These are phyloP conservation scores for Spisula subtruncata DNA, from an alignment of 2,888 invertebrate species.

Conservation along the genomic window DNA sequence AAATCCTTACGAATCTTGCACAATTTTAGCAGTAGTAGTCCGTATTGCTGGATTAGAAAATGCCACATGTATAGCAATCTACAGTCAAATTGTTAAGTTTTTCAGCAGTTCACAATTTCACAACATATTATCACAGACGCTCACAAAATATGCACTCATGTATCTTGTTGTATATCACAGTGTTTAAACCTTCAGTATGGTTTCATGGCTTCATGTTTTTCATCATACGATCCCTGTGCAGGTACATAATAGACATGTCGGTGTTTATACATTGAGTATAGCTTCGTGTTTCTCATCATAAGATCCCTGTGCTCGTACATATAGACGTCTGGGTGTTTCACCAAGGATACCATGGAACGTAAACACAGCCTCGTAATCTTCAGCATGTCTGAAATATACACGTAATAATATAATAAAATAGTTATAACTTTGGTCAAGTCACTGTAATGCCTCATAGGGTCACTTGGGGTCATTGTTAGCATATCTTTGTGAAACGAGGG, in stretches of 20 bases:
- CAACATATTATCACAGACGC: no score
- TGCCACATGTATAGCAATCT: no score
- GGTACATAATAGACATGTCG: neutral
- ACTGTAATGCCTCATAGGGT: no score
- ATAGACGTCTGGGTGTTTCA: constrained; percentile 80
- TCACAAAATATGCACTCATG: no score
- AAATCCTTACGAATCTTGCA: no score
- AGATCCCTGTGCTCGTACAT: constrained; percentile 84
- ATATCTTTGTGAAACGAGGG: no score
- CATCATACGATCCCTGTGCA: constrained; percentile 87
- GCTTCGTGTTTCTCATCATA: constrained; percentile 87
- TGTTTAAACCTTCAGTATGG: constrained; percentile 80
- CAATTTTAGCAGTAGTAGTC: no score
- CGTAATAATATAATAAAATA: neutral
- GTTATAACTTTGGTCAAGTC: no score
- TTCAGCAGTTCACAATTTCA: no score
- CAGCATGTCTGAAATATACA: constrained; percentile 83
- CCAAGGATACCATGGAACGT: constrained; percentile 85
- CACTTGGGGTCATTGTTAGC: no score
- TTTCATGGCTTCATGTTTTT: constrained; percentile 85
- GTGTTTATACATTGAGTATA: constrained; percentile 79
- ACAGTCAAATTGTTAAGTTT: no score
- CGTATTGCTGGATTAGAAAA: no score
- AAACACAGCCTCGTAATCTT: constrained; percentile 83
- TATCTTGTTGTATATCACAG: neutral